phyloP scores from a whole-genome alignment of 2,888 invertebrate genomes.

The Cecidostiba fungosa region DNA sequence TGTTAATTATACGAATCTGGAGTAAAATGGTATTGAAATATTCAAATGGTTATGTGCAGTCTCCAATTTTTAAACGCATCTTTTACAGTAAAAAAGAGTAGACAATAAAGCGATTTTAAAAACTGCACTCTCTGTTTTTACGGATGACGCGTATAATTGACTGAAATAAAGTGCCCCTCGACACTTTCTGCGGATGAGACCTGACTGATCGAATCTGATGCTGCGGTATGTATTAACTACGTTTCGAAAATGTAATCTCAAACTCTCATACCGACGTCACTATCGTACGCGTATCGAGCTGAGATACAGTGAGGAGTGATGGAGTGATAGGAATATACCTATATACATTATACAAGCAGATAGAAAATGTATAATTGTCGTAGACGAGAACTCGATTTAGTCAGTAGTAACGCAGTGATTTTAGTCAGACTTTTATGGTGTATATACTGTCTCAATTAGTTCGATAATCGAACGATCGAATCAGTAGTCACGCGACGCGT shows the following conservation, averaged over 20 bases:
- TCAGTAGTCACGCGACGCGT: too few species aligned
- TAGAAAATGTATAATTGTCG: not conserved
- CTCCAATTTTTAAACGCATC: too few species aligned
- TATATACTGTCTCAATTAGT: not conserved
- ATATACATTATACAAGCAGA: too few species aligned
- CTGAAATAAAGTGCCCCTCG: slow-evolving; percentile 5
- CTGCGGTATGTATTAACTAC: slow-evolving; percentile 1
- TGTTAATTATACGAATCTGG: too few species aligned
- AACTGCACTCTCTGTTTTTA: not conserved
- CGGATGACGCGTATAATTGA: not conserved
- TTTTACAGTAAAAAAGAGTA: too few species aligned
- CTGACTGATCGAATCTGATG: too few species aligned
- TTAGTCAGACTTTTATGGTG: not conserved
- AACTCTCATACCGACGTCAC: not conserved
- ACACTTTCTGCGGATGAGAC: not conserved
- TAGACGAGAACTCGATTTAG: not conserved
- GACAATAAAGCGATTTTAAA: not conserved
- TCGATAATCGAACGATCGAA: not conserved
- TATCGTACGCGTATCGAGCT: too few species aligned
- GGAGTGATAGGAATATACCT: too few species aligned
- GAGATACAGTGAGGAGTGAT: too few species aligned
- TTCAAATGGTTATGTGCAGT: too few species aligned
- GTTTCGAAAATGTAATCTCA: slow-evolving; percentile 7
- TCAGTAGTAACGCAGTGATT: not conserved
- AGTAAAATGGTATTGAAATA: too few species aligned